These are phyloP conservation scores for Pogonus chalceus DNA, from an alignment of 1,140 invertebrate genomes.

Conservation along the genomic window DNA sequence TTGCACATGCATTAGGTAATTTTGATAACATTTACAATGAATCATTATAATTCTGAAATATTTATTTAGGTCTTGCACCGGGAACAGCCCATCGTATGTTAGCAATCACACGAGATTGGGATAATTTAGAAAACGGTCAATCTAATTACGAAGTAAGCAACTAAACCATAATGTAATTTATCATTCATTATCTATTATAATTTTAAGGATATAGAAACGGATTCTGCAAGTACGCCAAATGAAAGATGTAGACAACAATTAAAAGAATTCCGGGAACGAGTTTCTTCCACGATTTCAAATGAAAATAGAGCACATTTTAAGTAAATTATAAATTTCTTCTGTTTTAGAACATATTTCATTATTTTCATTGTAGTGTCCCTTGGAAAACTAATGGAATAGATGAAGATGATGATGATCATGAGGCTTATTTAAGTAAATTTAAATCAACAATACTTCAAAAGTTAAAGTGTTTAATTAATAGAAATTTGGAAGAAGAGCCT, in stretches of 20 bases:
- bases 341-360: background rate
- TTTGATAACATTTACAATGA: too few species aligned
- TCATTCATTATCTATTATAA: background rate
- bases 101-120: constrained; percentile 30
- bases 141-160: background rate
- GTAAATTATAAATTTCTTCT: constrained; percentile 16
- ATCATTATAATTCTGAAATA: too few species aligned
- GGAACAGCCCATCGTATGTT: constrained; percentile 31
- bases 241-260: background rate
- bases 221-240: background rate
- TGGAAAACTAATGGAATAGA: constrained; percentile 41
- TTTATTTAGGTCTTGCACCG: constrained; percentile 31
- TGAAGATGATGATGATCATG: constrained; percentile 45
- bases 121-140: constrained; percentile 9
- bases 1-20: constrained; percentile 33
- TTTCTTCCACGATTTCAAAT: constrained; percentile 23
- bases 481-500: constrained; percentile 61
- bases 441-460: constrained; percentile 53
- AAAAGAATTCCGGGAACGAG: constrained; percentile 18
- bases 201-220: background rate
- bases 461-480: constrained; percentile 55
- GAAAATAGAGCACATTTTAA: constrained; percentile 26
- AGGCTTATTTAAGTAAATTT: constrained; percentile 49
- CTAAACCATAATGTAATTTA: background rate
- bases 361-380: constrained; percentile 28